Conservation (phyloP, 2,888 invertebrate species). For the Xylota sylvarum region DNA sequence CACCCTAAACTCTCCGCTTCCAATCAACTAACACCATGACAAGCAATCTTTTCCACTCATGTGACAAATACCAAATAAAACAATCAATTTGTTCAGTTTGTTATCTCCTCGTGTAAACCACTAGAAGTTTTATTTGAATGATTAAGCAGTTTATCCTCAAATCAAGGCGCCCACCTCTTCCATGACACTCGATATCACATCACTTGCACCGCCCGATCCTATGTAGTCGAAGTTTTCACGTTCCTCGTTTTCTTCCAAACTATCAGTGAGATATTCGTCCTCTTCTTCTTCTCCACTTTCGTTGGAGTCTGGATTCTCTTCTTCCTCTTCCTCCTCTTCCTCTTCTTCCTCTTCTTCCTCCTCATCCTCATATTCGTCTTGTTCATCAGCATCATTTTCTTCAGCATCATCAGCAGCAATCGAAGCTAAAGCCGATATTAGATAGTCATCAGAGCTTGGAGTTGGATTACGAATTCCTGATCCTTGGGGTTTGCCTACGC, state of each 20-base stretch:
- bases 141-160: conserved; percentile 60
- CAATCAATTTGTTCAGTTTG: conserved; percentile 37
- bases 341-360: conserved; percentile 8
- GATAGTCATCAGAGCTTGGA: conserved; percentile 45
- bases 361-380: conserved; percentile 3
- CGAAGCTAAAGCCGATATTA: conserved; percentile 54
- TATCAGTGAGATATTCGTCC: conserved; percentile 19
- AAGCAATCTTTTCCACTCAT: background rate
- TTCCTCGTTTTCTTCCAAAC: conserved; percentile 38
- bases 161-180: conserved; percentile 55
- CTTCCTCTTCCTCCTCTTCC: conserved; percentile 25
- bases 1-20: background rate
- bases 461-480: conserved; percentile 28
- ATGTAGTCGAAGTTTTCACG: conserved; percentile 46
- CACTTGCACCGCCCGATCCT: conserved; percentile 32
- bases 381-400: background rate
- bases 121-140: conserved; percentile 55
- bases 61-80: conserved; percentile 26
- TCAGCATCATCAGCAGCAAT: conserved; percentile 28
- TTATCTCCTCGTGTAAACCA: background rate
- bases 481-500: conserved; percentile 29
- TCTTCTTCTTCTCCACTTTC: background rate
- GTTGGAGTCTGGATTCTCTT: background rate
- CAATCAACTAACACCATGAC: background rate
- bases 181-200: conserved; percentile 61